A percentile compares a stretch with the other conserved stretches of the same genome.
These are phyloP conservation scores for Trichogramma pretiosum DNA, from an alignment of 1,140 invertebrate species.

Conservation along the genomic window DNA sequence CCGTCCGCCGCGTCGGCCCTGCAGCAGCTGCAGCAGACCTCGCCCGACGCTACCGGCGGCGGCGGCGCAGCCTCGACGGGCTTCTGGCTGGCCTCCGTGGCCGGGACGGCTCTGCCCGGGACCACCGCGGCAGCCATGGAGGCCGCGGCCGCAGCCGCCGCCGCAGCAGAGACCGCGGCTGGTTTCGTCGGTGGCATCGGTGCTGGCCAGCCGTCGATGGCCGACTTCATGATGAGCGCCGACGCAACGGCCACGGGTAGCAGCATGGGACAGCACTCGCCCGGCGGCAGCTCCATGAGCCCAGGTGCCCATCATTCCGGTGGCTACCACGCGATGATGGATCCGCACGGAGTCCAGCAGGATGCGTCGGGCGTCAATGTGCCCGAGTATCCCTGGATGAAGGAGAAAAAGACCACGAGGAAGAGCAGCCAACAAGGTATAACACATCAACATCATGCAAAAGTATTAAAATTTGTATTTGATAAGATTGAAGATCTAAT, in stretches of 20 bases:
- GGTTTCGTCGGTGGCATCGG: slow-evolving; percentile 91
- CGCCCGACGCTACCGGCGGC: slow-evolving; percentile 86
- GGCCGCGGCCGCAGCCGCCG: slow-evolving; percentile 38
- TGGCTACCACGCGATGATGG: slow-evolving; percentile 43
- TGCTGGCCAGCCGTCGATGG: slow-evolving; percentile 86
- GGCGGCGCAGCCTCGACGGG: slow-evolving; percentile 72
- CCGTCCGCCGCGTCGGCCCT: slow-evolving; percentile 27
- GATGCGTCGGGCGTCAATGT: slow-evolving; percentile 63
- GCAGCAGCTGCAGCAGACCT: slow-evolving; percentile 49
- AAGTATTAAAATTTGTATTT: too few relatives aligned
- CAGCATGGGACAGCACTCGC: slow-evolving; percentile 48
- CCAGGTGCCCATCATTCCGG: slow-evolving; percentile 47
- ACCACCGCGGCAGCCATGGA: slow-evolving; percentile 37
- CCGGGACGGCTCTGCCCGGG: slow-evolving; percentile 41
- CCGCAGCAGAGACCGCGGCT: slow-evolving; percentile 53
- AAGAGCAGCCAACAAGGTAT: slow-evolving; percentile 83
- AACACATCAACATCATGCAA: too few relatives aligned
- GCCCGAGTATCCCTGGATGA: slow-evolving; percentile 94
- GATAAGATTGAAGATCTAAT: too few relatives aligned
- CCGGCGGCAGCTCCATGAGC: slow-evolving; percentile 50
- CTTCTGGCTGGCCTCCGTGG: slow-evolving; percentile 50
- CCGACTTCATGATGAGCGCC: slow-evolving; percentile 74
- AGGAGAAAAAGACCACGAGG: slow-evolving; percentile 90
- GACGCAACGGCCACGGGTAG: slow-evolving; percentile 43
- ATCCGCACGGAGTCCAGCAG: slow-evolving; percentile 52